Base-by-base conservation (phyloP, 2,888 invertebrate species). In the Hartigia nigra region DNA sequence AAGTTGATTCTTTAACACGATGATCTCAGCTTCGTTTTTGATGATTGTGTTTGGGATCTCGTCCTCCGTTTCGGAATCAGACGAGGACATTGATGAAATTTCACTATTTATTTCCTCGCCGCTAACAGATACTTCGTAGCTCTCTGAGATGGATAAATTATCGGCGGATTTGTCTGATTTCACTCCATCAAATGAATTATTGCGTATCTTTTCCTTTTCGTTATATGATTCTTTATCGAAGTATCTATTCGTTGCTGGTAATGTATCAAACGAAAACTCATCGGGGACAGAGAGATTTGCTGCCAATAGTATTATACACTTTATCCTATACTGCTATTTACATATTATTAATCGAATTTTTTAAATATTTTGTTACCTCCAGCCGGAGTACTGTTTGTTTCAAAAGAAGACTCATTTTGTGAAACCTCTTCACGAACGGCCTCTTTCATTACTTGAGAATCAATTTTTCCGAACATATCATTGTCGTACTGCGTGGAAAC, bases 11-110 rank as follows among this genome's bases (percentile, higher is more conserved):
- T 87, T 86, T 69, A 91, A 78, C 9, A 85, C 84, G 31, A 89
- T 87, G 31, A 90, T 90, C 78, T 88, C 87, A 34, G 90, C 87
- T 76, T 90, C 90, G 79, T 89, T 90, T 74, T 88, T 82, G 31
- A 88, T 87, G 39, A 91, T 87, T 55, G 55, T 55, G 23, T 55
- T 55, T 9, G 55, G 23, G 23, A 55, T 55, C 55, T 55, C 55
- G 23, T 55, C 55, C 14, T 55, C 55, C 55, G 55, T 55, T 55
- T 9, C 55, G 55, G 55, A 55, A 55, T 55, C 55, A 9, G 55
- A 55, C 9, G 55, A 55, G 2, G 55, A 55, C 9, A 23, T 23
- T 55, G 55, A 55, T 5, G 55, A 55, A 55, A 55, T 55, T 23
- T 55, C 55, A 55, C 55, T 55, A 9, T 55, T 55, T 55, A 55